These are phyloP conservation scores for Podarcis cretensis DNA, from an alignment of 2,113 vertebrate genomes.

Conservation along the genomic window DNA sequence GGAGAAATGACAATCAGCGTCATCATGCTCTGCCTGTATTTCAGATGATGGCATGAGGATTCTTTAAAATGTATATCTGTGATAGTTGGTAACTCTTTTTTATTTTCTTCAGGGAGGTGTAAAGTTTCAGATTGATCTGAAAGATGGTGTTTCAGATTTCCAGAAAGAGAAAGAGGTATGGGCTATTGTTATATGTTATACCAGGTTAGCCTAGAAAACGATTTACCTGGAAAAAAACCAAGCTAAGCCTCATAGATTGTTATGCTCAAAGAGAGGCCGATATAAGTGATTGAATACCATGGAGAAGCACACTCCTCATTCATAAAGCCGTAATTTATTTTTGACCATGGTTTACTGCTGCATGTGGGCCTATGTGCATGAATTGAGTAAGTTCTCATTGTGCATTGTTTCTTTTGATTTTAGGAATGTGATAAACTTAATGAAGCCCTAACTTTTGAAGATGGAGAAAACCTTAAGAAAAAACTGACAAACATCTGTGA, in stretches of 20 bases:
- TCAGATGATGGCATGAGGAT: background rate
- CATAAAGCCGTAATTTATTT: too few species aligned
- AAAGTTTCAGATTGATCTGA: conserved; percentile 89
- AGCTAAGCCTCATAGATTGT: too few species aligned
- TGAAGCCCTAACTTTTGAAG: conserved; percentile 76
- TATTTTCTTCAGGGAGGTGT: conserved; percentile 81
- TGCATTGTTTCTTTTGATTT: background rate
- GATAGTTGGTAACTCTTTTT: background rate
- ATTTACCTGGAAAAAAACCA: too few species aligned
- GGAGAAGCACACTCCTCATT: too few species aligned
- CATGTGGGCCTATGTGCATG: background rate
- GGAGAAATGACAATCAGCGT: background rate
- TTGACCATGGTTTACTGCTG: too few species aligned
- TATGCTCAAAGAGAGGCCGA: too few species aligned
- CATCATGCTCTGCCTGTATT: background rate
- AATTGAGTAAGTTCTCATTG: background rate
- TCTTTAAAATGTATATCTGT: background rate
- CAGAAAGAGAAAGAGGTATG: conserved; percentile 64
- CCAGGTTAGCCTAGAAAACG: too few species aligned
- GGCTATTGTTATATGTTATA: background rate
- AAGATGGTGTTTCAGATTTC: conserved; percentile 54
- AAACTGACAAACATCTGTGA: conserved; percentile 48
- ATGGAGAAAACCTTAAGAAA: conserved; percentile 71
- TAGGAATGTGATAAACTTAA: conserved; percentile 75
- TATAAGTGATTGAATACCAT: too few species aligned